phyloP scores from a whole-genome alignment of 53 echinoderm and acorn worm genomes.

The Holothuria leucospilota region DNA sequence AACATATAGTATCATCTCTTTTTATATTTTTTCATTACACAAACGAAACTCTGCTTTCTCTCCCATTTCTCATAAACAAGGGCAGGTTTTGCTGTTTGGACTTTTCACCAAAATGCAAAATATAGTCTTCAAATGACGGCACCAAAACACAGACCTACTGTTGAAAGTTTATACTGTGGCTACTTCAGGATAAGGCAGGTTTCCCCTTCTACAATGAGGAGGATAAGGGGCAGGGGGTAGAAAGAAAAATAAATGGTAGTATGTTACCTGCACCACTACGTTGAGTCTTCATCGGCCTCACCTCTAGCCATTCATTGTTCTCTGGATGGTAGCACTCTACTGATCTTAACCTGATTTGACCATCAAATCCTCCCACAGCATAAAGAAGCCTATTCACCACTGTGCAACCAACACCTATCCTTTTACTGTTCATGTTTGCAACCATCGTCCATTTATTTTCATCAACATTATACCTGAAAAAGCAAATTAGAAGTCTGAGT shows the following conservation, averaged over 20 bases:
- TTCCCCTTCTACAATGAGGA: too few relatives aligned
- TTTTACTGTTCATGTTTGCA: slow-evolving; percentile 82
- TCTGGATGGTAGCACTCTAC: slow-evolving; percentile 97
- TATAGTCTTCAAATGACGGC: too few relatives aligned
- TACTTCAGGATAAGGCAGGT: too few relatives aligned
- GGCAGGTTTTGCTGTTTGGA: too few relatives aligned
- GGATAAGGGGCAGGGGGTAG: neutral
- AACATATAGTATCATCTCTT: too few relatives aligned
- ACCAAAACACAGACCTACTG: too few relatives aligned
- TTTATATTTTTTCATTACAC: too few relatives aligned
- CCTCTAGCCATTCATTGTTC: slow-evolving; percentile 83
- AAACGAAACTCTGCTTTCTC: too few relatives aligned
- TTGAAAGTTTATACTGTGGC: too few relatives aligned
- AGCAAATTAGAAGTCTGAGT: neutral
- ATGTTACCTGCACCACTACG: slow-evolving; percentile 92
- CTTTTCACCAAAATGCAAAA: too few relatives aligned
- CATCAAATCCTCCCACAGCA: slow-evolving; percentile 96
- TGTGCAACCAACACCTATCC: slow-evolving; percentile 91
- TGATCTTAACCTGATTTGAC: slow-evolving; percentile 75
- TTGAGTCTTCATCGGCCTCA: slow-evolving; percentile 84
- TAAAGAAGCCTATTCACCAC: slow-evolving; percentile 94
- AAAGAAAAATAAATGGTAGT: neutral
- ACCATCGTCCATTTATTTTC: slow-evolving; percentile 89
- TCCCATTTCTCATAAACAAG: too few relatives aligned
- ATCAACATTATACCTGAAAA: slow-evolving; percentile 82